These are phyloP conservation scores for Asobara japonica DNA, from an alignment of 1,140 invertebrate genomes.

Conservation along the genomic window DNA sequence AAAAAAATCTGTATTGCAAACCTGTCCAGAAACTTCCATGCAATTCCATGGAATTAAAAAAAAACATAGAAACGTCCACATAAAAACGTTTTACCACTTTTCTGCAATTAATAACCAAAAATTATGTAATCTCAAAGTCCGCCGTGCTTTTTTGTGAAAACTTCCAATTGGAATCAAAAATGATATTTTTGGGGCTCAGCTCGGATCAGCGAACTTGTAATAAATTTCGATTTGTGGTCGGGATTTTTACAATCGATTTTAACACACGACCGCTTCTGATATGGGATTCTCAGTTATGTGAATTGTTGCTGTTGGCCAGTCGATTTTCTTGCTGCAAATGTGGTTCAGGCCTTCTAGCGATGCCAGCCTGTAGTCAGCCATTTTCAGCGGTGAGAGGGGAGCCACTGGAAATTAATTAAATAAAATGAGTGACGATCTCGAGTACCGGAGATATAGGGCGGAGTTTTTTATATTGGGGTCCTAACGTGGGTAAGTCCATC, in stretches of 20 bases:
- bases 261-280: constrained; percentile 78
- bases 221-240: background rate
- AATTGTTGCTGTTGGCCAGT: constrained; percentile 73
- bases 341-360: constrained; percentile 69
- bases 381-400: constrained; percentile 76
- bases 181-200: background rate
- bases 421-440: constrained; percentile 20
- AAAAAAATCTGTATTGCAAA: no score
- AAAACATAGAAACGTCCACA: no score
- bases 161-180: background rate
- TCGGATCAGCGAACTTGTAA: background rate
- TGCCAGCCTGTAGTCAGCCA: constrained; percentile 71
- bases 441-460: no score
- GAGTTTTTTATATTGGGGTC: constrained; percentile 21
- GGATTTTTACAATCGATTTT: constrained; percentile 52
- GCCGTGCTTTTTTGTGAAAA: no score
- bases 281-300: constrained; percentile 83
- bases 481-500: no score
- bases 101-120: no score
- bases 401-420: constrained; percentile 70
- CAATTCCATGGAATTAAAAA: no score
- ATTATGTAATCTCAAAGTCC: no score
- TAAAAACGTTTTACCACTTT: no score
- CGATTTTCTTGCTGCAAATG: constrained; percentile 66
- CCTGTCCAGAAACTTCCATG: no score